Conservation (phyloP, 2,797 vertebrate species). For the Hapalemur alaotrensis region DNA sequence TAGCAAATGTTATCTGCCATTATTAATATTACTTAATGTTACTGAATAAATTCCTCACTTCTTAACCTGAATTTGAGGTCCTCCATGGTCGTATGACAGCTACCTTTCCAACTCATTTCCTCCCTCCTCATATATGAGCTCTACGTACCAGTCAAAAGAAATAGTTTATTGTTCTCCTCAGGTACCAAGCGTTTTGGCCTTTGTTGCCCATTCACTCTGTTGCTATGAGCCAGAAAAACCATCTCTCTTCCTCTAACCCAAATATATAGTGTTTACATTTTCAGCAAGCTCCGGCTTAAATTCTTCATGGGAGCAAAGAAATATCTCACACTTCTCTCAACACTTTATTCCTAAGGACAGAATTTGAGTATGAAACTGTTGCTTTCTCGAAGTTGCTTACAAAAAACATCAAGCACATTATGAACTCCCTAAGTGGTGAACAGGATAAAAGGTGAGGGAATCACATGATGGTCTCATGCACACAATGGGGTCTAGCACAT, state of each 20-base stretch:
- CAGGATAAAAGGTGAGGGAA: too few relatives aligned
- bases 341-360: background rate
- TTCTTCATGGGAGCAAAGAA: background rate
- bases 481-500: fast-evolving
- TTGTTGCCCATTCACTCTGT: background rate
- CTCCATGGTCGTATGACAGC: background rate
- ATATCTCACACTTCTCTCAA: background rate
- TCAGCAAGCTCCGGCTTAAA: background rate
- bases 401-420: background rate
- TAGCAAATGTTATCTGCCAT: background rate
- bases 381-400: background rate
- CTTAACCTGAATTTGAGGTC: background rate
- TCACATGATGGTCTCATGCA: fast-evolving
- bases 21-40: background rate
- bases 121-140: background rate
- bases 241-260: background rate
- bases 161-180: background rate
- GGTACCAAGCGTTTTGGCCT: background rate
- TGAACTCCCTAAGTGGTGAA: background rate
- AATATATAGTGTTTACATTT: background rate
- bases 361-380: background rate
- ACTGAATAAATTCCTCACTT: background rate
- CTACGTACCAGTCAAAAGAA: background rate
- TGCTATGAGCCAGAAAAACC: background rate
- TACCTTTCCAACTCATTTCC: background rate